Percentiles rank a stretch among this genome's conserved stretches.
Evolutionary conservation across 1,140 invertebrate genomes (phyloP).

Genomic region (Hylaeus anthracinus): DNA sequence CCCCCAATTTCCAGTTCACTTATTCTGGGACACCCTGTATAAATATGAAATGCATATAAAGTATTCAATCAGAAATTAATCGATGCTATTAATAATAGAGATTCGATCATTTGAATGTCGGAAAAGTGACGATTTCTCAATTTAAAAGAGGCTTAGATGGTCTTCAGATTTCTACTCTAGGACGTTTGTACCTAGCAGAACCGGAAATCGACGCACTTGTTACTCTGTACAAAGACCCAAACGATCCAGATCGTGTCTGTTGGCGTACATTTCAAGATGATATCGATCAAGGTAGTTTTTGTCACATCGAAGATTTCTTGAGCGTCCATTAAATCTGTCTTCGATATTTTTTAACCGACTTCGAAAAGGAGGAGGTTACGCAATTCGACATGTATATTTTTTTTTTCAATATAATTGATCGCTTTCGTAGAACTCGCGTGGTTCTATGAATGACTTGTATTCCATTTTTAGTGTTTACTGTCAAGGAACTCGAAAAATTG

Average conservation of each 20-base stretch:
- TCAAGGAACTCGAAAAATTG: constrained; percentile 85
- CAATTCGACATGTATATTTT: too few species aligned
- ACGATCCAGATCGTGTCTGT: constrained; percentile 83
- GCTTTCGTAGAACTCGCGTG: neutral
- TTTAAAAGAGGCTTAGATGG: constrained; percentile 84
- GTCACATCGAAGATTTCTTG: too few species aligned
- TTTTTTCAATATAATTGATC: neutral
- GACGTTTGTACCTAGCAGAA: constrained; percentile 80
- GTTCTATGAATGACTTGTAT: neutral
- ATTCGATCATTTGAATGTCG: constrained; percentile 84
- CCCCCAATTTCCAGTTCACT: too few species aligned
- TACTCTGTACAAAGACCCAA: constrained; percentile 84
- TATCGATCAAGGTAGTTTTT: constrained; percentile 83
- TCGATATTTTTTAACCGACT: neutral
- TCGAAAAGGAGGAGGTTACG: too few species aligned
- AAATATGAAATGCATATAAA: neutral
- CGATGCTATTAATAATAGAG: constrained; percentile 73
- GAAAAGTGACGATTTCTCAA: constrained; percentile 84
- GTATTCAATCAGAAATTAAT: neutral
- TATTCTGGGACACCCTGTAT: too few species aligned
- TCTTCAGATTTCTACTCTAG: constrained; percentile 83
- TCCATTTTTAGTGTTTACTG: constrained; percentile 83
- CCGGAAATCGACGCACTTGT: constrained; percentile 83
- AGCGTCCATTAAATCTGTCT: neutral
- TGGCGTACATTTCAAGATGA: constrained; percentile 88